These are phyloP conservation scores for Octomys mimax DNA, from an alignment of 2,797 vertebrate genomes.

Conservation along the genomic window DNA sequence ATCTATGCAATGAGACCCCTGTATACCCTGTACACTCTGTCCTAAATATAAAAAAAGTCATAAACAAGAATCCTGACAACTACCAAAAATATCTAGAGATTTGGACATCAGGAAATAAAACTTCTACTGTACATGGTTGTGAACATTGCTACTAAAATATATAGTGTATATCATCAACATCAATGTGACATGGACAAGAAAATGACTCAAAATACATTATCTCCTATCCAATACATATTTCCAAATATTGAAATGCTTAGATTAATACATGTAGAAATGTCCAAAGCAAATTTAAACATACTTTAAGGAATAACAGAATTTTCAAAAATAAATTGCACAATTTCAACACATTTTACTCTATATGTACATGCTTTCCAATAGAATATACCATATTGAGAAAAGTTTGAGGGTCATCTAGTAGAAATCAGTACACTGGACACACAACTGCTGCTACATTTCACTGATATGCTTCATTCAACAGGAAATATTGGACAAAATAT, in stretches of 20 bases:
- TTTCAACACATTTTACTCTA: conserved; percentile 62
- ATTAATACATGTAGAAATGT: not conserved
- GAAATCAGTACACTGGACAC: not conserved
- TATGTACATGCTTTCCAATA: conserved; percentile 78
- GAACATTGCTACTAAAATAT: conserved; percentile 20
- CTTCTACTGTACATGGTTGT: not conserved
- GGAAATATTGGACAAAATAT: not conserved
- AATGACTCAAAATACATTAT: not conserved
- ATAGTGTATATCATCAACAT: not conserved
- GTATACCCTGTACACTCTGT: no score
- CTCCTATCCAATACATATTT: conserved; percentile 35
- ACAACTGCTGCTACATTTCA: not conserved
- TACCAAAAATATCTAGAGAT: not conserved
- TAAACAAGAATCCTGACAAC: not conserved
- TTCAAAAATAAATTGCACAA: not conserved
- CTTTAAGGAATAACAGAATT: conserved; percentile 29
- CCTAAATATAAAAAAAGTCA: not conserved
- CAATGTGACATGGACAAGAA: not conserved
- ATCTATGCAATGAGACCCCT: no score
- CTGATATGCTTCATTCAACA: not conserved
- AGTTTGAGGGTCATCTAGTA: not conserved
- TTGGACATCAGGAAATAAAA: conserved; percentile 35
- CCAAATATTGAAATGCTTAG: not conserved
- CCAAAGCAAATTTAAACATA: not conserved
- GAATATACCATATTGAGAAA: conserved; percentile 62